Evolutionary conservation across 2,888 invertebrate genomes (phyloP).

Genomic region (Eupithecia pulchellata): DNA sequence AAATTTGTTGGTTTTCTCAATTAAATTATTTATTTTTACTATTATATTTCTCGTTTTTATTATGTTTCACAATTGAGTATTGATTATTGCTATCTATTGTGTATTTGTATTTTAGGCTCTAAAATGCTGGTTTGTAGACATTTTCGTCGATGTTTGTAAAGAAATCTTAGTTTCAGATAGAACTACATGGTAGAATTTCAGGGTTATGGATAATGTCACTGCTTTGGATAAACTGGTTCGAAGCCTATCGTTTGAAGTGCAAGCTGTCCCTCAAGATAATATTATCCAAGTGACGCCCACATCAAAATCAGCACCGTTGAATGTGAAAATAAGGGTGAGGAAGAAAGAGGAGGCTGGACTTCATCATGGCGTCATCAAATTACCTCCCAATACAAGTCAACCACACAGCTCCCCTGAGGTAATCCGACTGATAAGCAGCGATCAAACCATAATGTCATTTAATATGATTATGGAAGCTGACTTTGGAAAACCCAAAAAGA

Average conservation of each 20-base stretch:
- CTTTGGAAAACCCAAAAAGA: slow-evolving; percentile 52
- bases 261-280: slow-evolving; percentile 61
- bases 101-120: not conserved
- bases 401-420: slow-evolving; percentile 49
- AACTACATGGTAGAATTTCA: slow-evolving; percentile 37
- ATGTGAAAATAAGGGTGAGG: slow-evolving; percentile 69
- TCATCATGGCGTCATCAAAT: slow-evolving; percentile 53
- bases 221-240: slow-evolving; percentile 58
- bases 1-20: slow-evolving; percentile 30
- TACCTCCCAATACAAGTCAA: slow-evolving; percentile 54
- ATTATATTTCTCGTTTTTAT: not conserved
- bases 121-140: not conserved
- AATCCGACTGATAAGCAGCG: slow-evolving; percentile 65
- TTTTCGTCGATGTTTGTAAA: not conserved
- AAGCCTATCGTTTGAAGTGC: slow-evolving; percentile 69
- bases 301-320: slow-evolving; percentile 60
- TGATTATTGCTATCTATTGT: not conserved
- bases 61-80: not conserved
- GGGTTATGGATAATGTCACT: slow-evolving; percentile 54
- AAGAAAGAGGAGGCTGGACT: slow-evolving; percentile 58
- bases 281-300: slow-evolving; percentile 41
- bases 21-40: slow-evolving; percentile 13
- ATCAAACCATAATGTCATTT: slow-evolving; percentile 75
- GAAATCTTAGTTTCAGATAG: not conserved
- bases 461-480: slow-evolving; percentile 67